Base-by-base conservation (phyloP, 1,140 invertebrate genomes). In the Drosophila punjabiensis region DNA sequence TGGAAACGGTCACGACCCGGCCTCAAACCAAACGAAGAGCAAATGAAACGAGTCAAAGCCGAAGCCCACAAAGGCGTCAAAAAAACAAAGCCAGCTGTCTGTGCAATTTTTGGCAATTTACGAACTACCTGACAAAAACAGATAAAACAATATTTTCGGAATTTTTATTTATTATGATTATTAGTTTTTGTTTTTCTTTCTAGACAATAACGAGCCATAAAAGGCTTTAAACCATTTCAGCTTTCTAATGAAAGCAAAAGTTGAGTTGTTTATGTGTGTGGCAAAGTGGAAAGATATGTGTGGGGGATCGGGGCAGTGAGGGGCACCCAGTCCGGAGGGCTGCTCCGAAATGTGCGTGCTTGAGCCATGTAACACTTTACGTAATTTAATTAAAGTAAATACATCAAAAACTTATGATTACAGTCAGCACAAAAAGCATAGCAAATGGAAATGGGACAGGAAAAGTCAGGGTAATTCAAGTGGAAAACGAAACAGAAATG, bases 311-410 rank as follows among this genome's bases (percentile, higher is more conserved):
- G 35, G 24, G 14, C 52, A 47, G 33, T 16, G 53, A 47, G 53
- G 48, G 58, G 41, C 37, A 5, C 45, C 53, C 28, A 64, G 43
- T 10, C n/a, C n/a, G n/a, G 28, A 53, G 58, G 48, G 50, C 48
- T 56, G 35, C 50, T 45, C 41, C 55, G 50, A 67, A 62, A 74
- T 85, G 74, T 89, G 84, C 84, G 71, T 87, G 85, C 86, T 55
- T 58, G 18, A 59, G 41, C 58, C 53, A 89, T 81, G 84, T 81
- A 88, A 79, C 86, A 88, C 74, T 79, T 88, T 88, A 88, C 78
- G 86, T 88, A 88, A 88, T 88, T 88, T 79, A 88, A 89, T 88
- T 88, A 88, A 88, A 70, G 63, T 71, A 87, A 88, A 84, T 68
- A 61, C 84, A 89, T 89, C 52, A 68, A 78, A 71, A 77, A 59